Evolutionary conservation across 2,888 invertebrate genomes (phyloP).

Genomic region (Cinara cedri): DNA sequence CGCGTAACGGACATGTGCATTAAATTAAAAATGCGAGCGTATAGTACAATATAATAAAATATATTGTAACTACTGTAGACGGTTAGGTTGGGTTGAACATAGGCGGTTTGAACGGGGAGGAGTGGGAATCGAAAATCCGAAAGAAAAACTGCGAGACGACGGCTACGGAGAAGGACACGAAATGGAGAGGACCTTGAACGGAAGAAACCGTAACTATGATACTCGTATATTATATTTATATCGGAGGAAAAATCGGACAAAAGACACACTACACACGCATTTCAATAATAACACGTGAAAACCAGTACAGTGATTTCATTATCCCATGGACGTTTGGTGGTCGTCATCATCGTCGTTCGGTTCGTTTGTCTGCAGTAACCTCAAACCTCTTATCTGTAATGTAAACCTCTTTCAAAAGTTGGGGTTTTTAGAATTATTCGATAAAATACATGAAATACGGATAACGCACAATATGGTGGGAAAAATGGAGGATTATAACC

Average conservation of each 20-base stretch:
- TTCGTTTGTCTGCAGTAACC: too few relatives aligned
- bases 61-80: neutral
- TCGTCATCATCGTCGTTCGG: slow-evolving; percentile 12
- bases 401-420: too few relatives aligned
- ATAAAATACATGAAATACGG: too few relatives aligned
- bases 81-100: neutral
- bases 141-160: slow-evolving; percentile 16
- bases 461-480: too few relatives aligned
- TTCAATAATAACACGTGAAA: neutral
- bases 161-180: neutral
- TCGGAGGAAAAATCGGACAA: slow-evolving; percentile 28
- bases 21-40: slow-evolving; percentile 17
- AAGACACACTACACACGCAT: slow-evolving; percentile 4
- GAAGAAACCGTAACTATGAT: neutral
- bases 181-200: slow-evolving; percentile 6
- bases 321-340: slow-evolving; percentile 34
- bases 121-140: too few relatives aligned
- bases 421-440: too few relatives aligned
- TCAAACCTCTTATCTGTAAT: too few relatives aligned
- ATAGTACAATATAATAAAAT: neutral
- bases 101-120: too few relatives aligned
- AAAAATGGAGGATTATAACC: too few relatives aligned
- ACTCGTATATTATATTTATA: neutral
- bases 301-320: slow-evolving; percentile 2
- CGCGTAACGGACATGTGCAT: slow-evolving; percentile 10